Conservation (phyloP, 53 echinoderm and acorn worm genomes). For the Actinopyga echinites region DNA sequence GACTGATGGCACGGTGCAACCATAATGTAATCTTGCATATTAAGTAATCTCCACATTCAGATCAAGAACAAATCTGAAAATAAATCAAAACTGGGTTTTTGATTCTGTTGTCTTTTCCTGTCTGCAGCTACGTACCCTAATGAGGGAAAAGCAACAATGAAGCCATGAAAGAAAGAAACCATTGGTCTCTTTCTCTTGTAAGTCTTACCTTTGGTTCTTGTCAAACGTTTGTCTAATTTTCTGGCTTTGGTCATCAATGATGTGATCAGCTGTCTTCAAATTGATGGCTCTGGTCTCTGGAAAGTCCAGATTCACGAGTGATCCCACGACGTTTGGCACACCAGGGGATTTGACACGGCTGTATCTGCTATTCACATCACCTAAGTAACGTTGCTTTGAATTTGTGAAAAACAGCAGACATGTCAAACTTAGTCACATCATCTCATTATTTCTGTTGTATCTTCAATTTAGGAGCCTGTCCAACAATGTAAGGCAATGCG, state of each 20-base stretch:
- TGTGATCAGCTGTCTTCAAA: slow-evolving; percentile 65
- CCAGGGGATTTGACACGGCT: slow-evolving; percentile 55
- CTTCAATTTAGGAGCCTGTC: neutral
- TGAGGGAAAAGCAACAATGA: too few relatives aligned
- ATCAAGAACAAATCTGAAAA: too few relatives aligned
- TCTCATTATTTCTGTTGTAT: too few relatives aligned
- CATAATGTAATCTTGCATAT: too few relatives aligned
- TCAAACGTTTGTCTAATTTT: slow-evolving; percentile 76
- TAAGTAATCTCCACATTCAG: too few relatives aligned
- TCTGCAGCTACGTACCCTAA: too few relatives aligned
- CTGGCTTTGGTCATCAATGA: slow-evolving; percentile 75
- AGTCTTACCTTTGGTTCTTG: slow-evolving; percentile 80
- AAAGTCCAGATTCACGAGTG: slow-evolving; percentile 83
- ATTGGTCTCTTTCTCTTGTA: too few relatives aligned
- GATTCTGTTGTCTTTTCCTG: too few relatives aligned
- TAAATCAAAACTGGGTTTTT: too few relatives aligned
- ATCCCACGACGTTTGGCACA: slow-evolving; percentile 62
- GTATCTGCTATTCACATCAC: slow-evolving; percentile 75
- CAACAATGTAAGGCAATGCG: too few relatives aligned
- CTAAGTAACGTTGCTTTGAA: slow-evolving; percentile 68
- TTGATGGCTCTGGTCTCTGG: slow-evolving; percentile 88
- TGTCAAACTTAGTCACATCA: neutral
- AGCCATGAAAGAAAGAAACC: too few relatives aligned
- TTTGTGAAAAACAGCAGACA: neutral
- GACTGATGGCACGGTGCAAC: too few relatives aligned